A percentile compares a stretch with the other conserved stretches of the same genome.
Conservation (phyloP, 2,797 vertebrate genomes). For the Leptatherina wallacei region DNA sequence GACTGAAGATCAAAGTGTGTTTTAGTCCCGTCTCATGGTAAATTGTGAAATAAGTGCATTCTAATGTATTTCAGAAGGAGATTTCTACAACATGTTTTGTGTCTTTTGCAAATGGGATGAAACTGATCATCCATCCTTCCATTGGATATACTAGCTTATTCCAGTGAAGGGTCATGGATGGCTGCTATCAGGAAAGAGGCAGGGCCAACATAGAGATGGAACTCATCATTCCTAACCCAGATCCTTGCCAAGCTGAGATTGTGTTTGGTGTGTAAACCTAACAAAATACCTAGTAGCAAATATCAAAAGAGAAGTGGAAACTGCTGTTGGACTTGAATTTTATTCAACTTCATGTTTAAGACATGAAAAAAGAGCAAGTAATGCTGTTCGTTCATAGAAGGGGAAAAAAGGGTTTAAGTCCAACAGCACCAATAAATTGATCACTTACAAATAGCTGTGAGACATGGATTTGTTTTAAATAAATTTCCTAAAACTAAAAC, state of each 20-base stretch:
- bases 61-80: not conserved
- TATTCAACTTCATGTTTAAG: too few species aligned
- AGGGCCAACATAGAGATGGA: too few species aligned
- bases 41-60: not conserved
- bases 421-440: not conserved
- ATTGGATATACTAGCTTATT: not conserved
- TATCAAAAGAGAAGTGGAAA: too few species aligned
- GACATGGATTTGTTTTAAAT: not conserved
- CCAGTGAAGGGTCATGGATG: not conserved
- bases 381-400: too few species aligned
- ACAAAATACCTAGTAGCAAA: not conserved
- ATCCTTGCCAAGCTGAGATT: not conserved
- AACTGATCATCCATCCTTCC: not conserved
- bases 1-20: constrained; percentile 73
- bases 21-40: constrained; percentile 10
- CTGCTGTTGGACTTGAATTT: too few species aligned
- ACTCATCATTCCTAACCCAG: not conserved
- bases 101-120: not conserved
- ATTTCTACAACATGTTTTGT: too few species aligned
- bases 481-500: not conserved
- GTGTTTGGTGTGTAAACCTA: not conserved
- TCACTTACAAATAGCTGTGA: not conserved
- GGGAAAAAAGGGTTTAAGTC: too few species aligned
- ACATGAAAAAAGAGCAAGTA: too few species aligned
- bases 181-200: too few species aligned